Evolutionary conservation across 2,888 invertebrate genomes (phyloP).

Genomic region (Neuroscelio doddi): DNA sequence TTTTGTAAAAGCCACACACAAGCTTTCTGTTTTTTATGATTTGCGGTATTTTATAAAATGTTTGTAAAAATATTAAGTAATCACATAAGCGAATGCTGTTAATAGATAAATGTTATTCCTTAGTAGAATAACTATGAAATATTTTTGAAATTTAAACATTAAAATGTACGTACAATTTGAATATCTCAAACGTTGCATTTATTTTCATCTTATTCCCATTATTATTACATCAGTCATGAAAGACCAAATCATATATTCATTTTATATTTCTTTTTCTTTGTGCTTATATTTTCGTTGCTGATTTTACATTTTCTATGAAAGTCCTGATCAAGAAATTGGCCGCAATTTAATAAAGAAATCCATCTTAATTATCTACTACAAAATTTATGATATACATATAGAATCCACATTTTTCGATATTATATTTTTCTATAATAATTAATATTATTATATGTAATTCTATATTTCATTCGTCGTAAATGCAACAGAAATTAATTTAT

Average conservation of each 20-base stretch:
- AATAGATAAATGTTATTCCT: too few relatives aligned
- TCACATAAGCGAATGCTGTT: too few relatives aligned
- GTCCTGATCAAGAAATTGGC: slow-evolving; percentile 11
- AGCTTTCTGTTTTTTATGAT: too few relatives aligned
- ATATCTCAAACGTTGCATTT: too few relatives aligned
- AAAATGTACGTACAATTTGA: too few relatives aligned
- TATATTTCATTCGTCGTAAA: too few relatives aligned
- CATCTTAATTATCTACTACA: neutral
- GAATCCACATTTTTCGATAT: neutral
- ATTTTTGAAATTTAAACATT: neutral
- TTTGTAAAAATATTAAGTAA: too few relatives aligned
- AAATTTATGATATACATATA: neutral
- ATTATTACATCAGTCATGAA: slow-evolving; percentile 38
- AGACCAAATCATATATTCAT: slow-evolving; percentile 26
- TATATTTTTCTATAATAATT: too few relatives aligned
- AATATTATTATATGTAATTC: too few relatives aligned
- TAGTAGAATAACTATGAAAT: neutral
- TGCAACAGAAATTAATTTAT: too few relatives aligned
- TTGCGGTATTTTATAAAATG: too few relatives aligned
- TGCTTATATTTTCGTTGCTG: slow-evolving; percentile 34
- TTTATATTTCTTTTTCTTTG: slow-evolving; percentile 25
- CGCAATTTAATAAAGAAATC: neutral
- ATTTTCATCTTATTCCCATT: slow-evolving; percentile 40
- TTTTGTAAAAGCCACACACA: slow-evolving; percentile 1
- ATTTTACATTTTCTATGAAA: slow-evolving; percentile 29